Evolutionary conservation across 2,797 vertebrate species (phyloP).

Genomic region (Heterohyrax brucei): DNA sequence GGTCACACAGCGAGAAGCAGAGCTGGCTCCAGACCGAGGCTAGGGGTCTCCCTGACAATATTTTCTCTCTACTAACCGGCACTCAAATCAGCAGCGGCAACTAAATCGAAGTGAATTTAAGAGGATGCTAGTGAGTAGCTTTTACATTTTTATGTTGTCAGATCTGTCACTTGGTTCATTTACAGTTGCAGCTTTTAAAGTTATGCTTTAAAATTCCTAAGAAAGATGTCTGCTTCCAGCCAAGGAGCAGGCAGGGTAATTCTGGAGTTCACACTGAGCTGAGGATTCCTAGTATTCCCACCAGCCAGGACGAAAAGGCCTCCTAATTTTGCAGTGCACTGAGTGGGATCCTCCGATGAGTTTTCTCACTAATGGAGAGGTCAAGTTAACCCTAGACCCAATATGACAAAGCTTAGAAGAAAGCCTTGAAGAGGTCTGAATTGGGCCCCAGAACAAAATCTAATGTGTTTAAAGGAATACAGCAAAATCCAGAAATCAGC

Average conservation of each 20-base stretch:
- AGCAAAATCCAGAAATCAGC: slow-evolving; percentile 24
- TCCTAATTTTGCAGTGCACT: background rate
- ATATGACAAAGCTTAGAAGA: background rate
- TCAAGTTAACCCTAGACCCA: background rate
- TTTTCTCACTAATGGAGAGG: background rate
- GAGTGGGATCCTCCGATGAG: background rate
- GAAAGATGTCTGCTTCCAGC: slow-evolving; percentile 20
- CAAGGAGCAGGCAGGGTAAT: background rate
- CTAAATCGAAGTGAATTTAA: slow-evolving; percentile 18
- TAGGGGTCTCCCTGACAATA: background rate
- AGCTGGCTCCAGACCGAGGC: background rate
- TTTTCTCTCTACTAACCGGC: background rate
- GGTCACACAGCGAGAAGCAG: background rate
- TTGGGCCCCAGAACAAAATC: slow-evolving; percentile 36
- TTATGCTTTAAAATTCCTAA: slow-evolving; percentile 36
- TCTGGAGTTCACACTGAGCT: background rate
- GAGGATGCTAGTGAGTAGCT: slow-evolving; percentile 40
- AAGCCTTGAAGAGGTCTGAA: background rate
- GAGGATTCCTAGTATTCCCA: background rate
- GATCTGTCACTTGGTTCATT: slow-evolving; percentile 52
- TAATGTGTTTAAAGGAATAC: slow-evolving; percentile 58
- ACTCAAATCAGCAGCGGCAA: slow-evolving; percentile 37
- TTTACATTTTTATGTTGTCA: slow-evolving; percentile 32
- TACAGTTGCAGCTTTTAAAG: background rate
- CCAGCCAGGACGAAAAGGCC: background rate